A percentile compares a stretch with the other conserved stretches of the same genome.
These are phyloP conservation scores for Oriolus oriolus DNA, from an alignment of 2,113 vertebrate species.

Conservation along the genomic window DNA sequence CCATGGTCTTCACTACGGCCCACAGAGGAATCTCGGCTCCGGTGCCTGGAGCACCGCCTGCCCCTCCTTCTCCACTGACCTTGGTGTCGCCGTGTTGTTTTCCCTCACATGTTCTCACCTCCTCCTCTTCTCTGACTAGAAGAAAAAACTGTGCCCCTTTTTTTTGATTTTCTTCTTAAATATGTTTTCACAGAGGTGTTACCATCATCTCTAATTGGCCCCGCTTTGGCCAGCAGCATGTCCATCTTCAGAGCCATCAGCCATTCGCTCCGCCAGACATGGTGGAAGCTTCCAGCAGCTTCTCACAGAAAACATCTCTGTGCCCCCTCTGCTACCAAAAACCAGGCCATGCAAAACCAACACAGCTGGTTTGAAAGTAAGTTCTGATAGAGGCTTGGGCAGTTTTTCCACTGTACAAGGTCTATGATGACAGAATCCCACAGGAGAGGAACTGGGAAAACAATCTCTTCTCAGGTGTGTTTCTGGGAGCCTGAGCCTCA, in stretches of 20 bases:
- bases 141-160: background rate
- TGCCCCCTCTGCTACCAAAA: rapidly evolving
- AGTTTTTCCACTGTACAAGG: background rate
- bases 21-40: rapidly evolving
- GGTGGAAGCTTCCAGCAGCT: background rate
- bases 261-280: background rate
- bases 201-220: rapidly evolving
- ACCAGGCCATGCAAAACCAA: background rate
- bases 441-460: background rate
- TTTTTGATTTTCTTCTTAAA: background rate
- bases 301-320: background rate
- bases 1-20: rapidly evolving
- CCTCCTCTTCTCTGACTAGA: background rate
- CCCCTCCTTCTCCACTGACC: background rate
- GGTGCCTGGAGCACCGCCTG: rapidly evolving
- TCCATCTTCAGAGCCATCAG: background rate
- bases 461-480: background rate
- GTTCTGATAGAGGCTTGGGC: background rate
- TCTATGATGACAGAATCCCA: rapidly evolving
- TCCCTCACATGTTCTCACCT: background rate
- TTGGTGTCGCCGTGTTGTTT: background rate
- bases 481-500: background rate
- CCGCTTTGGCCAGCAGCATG: background rate
- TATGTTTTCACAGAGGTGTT: rapidly evolving
- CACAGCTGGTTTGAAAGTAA: background rate